These are phyloP conservation scores for Mycetomoellerius zeteki DNA, from an alignment of 1,140 invertebrate genomes.

Conservation along the genomic window DNA sequence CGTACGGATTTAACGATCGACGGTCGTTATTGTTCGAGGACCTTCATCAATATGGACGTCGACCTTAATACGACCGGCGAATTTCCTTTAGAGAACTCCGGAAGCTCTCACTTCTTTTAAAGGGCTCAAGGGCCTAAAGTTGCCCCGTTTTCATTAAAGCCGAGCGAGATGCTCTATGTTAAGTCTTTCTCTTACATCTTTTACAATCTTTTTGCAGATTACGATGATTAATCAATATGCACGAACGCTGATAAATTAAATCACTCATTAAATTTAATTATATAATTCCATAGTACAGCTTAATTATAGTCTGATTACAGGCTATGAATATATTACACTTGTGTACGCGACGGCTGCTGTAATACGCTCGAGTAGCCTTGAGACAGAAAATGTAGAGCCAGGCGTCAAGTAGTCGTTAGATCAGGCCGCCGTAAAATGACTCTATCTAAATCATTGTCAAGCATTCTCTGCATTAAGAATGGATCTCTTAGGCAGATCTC, in stretches of 20 bases:
- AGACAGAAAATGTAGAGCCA: slow-evolving; percentile 20
- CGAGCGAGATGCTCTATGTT: background rate
- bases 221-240: slow-evolving; percentile 9
- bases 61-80: slow-evolving; percentile 63
- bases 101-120: background rate
- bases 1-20: slow-evolving; percentile 68
- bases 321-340: slow-evolving; percentile 31
- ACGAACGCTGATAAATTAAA: background rate
- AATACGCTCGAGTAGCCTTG: slow-evolving; percentile 38
- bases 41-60: slow-evolving; percentile 64
- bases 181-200: slow-evolving; percentile 1
- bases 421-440: slow-evolving; percentile 31
- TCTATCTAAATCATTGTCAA: slow-evolving; percentile 68
- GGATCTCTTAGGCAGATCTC: background rate
- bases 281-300: slow-evolving; percentile 1
- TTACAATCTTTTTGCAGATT: slow-evolving; percentile 15
- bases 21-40: slow-evolving; percentile 66
- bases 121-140: slow-evolving; percentile 18
- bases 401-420: slow-evolving; percentile 16
- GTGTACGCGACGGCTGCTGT: background rate
- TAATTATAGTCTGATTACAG: slow-evolving; percentile 9
- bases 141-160: slow-evolving; percentile 19
- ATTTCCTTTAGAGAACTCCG: slow-evolving; percentile 29
- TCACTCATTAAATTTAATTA: slow-evolving; percentile 49
- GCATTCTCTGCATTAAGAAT: slow-evolving; percentile 34